A percentile compares a stretch with the other conserved stretches of the same genome.
phyloP scores from a whole-genome alignment of 2,888 invertebrate species.

The Melolontha melolontha region DNA sequence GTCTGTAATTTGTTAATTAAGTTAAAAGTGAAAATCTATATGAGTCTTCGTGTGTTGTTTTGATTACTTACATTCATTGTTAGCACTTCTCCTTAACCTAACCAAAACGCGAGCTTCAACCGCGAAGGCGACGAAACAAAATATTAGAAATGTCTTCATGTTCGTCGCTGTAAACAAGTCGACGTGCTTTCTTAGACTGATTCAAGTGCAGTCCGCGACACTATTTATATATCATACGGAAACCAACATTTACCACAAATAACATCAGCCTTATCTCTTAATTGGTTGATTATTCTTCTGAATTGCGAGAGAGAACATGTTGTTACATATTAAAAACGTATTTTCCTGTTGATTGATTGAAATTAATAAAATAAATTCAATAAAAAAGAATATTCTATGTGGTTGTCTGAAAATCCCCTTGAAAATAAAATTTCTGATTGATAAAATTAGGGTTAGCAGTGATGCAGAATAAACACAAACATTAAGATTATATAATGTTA shows the following conservation, averaged over 20 bases:
- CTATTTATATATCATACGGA: slow-evolving; percentile 2
- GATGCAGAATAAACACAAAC: too few species aligned
- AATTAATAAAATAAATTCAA: too few species aligned
- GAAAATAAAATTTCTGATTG: too few species aligned
- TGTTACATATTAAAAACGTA: not conserved
- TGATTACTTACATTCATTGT: slow-evolving; percentile 49
- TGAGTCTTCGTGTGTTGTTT: not conserved
- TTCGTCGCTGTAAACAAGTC: slow-evolving; percentile 3
- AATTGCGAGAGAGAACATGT: not conserved
- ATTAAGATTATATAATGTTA: too few species aligned
- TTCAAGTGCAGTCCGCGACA: not conserved
- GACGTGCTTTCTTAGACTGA: slow-evolving; percentile 2
- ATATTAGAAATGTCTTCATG: slow-evolving; percentile 38
- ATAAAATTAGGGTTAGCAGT: too few species aligned
- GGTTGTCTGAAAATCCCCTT: too few species aligned
- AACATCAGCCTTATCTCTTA: slow-evolving; percentile 10
- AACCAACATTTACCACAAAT: slow-evolving; percentile 13
- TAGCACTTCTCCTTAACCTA: slow-evolving; percentile 44
- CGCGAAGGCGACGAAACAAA: slow-evolving; percentile 34
- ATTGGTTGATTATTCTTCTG: slow-evolving; percentile 10
- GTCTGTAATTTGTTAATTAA: slow-evolving; percentile 64
- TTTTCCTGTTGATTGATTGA: not conserved
- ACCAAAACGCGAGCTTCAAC: slow-evolving; percentile 43
- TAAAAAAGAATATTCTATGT: too few species aligned
- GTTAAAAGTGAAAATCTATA: slow-evolving; percentile 3